Percentiles rank a stretch among this genome's conserved stretches.
phyloP scores from a whole-genome alignment of 2,113 vertebrate species.

The cattle (Bos taurus) region DNA sequence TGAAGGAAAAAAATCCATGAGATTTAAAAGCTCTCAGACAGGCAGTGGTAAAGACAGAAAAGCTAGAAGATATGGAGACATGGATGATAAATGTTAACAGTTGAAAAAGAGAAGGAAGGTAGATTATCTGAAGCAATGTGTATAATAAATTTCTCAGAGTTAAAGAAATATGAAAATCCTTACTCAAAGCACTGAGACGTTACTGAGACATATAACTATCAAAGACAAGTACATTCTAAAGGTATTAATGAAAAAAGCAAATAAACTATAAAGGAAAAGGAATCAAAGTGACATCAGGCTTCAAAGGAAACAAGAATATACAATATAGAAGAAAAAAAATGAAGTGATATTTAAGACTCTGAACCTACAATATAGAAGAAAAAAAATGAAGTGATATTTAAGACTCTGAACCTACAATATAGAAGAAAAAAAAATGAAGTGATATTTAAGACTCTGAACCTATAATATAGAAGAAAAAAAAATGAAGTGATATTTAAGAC shows the following conservation, averaged over 20 bases:
- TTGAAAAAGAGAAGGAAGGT: background rate
- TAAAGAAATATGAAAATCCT: slow-evolving; percentile 16
- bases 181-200: background rate
- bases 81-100: background rate
- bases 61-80: background rate
- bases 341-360: background rate
- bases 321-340: background rate
- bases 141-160: background rate
- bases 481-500: background rate
- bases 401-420: background rate
- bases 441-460: background rate
- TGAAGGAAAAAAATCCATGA: background rate
- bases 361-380: background rate
- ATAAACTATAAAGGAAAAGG: slow-evolving; percentile 7
- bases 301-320: background rate
- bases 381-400: background rate
- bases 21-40: background rate
- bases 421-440: background rate
- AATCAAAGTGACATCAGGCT: background rate
- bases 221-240: background rate
- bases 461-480: background rate
- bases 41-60: background rate
- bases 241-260: background rate
- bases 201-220: background rate
- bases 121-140: background rate